phyloP scores from a whole-genome alignment of 2,797 vertebrate species.

The Chaetodon trifasciatus region DNA sequence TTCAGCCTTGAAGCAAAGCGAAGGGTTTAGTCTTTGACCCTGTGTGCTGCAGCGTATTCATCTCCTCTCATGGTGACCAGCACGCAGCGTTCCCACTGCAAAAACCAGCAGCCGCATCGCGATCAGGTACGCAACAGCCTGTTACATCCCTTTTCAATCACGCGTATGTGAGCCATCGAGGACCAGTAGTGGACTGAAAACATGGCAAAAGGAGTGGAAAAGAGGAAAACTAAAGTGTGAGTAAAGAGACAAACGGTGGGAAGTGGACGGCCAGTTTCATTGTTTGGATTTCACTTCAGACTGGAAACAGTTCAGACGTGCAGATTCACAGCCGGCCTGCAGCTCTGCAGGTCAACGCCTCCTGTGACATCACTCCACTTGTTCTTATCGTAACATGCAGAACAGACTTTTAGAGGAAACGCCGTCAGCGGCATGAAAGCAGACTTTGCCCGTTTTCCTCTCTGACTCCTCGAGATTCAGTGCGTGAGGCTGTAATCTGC shows the following conservation, averaged over 20 bases:
- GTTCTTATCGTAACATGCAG: background rate
- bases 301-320: background rate
- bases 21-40: slow-evolving; percentile 57
- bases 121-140: background rate
- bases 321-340: background rate
- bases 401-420: background rate
- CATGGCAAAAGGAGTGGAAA: background rate
- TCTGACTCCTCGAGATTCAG: background rate
- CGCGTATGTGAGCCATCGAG: background rate
- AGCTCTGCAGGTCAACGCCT: background rate
- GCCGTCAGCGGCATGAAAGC: background rate
- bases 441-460: background rate
- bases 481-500: background rate
- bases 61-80: slow-evolving; percentile 1
- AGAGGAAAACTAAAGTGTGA: background rate
- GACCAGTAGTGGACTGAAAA: background rate
- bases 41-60: slow-evolving; percentile 23
- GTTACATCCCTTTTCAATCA: background rate
- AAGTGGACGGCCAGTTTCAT: background rate
- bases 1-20: slow-evolving; percentile 15
- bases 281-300: background rate
- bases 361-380: background rate
- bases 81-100: background rate
- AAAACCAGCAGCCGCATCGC: background rate
- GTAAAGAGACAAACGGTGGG: background rate